phyloP scores from a whole-genome alignment of 1,140 invertebrate species.

The Anagrus nilaparvatae region DNA sequence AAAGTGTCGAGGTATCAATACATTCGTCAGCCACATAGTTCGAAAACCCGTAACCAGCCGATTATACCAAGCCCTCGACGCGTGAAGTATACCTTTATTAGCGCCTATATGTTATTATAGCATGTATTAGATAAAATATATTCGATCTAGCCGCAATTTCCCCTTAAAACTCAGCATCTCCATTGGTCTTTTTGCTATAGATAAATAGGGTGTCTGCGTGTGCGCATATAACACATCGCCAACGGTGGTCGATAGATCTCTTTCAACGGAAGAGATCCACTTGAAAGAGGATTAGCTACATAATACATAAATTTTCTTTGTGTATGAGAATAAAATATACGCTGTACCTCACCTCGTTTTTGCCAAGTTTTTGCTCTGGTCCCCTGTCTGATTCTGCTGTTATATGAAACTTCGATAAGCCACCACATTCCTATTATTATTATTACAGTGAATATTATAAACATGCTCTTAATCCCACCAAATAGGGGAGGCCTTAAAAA shows the following conservation, averaged over 20 bases:
- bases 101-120: slow-evolving; percentile 5
- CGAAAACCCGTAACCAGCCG: slow-evolving; percentile 18
- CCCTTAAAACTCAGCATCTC: neutral
- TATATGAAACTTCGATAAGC: too few relatives aligned
- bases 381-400: slow-evolving; percentile 11
- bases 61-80: slow-evolving; percentile 18
- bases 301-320: neutral
- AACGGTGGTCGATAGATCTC: slow-evolving; percentile 36
- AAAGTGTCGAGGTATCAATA: slow-evolving; percentile 14
- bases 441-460: too few relatives aligned
- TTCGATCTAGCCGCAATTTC: neutral
- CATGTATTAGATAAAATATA: neutral
- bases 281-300: neutral
- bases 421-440: too few relatives aligned
- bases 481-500: slow-evolving; percentile 11
- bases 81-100: slow-evolving; percentile 19
- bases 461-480: slow-evolving; percentile 13
- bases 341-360: neutral
- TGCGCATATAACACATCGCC: slow-evolving; percentile 13
- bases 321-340: neutral
- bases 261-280: slow-evolving; percentile 20
- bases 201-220: slow-evolving; percentile 6
- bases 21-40: slow-evolving; percentile 22
- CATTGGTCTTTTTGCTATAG: neutral
- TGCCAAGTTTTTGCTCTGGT: neutral